Percentiles rank a stretch among this genome's conserved stretches.
phyloP scores from a whole-genome alignment of 2,797 vertebrate genomes.

The Premnoplex brunnescens region DNA sequence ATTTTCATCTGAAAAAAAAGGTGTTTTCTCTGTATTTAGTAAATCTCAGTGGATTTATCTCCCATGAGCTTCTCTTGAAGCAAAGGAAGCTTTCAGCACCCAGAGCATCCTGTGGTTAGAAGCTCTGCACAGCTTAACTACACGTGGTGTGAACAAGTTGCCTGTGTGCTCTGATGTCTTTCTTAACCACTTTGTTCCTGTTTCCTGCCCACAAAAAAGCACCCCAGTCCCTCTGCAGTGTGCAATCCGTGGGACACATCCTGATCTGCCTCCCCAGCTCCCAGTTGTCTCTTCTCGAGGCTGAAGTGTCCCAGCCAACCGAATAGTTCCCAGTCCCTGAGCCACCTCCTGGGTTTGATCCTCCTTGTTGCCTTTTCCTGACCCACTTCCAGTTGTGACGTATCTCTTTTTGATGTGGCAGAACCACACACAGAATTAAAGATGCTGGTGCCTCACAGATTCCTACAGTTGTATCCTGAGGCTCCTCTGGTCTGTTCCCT shows the following conservation, averaged over 20 bases:
- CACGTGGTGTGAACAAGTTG: neutral
- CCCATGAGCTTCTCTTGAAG: neutral
- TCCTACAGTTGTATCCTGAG: neutral
- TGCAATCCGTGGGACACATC: neutral
- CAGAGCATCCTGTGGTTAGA: neutral
- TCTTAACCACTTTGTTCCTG: neutral
- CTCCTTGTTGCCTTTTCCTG: conserved; percentile 10
- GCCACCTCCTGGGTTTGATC: neutral
- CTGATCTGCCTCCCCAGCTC: neutral
- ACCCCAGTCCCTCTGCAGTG: neutral
- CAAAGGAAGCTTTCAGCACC: neutral
- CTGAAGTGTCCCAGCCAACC: neutral
- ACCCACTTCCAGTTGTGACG: neutral
- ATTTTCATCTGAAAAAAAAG: neutral
- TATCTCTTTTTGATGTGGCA: neutral
- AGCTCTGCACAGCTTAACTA: neutral
- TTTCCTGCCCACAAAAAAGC: neutral
- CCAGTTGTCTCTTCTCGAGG: neutral
- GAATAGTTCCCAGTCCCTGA: neutral
- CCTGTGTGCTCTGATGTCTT: neutral
- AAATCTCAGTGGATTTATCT: neutral
- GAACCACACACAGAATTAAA: neutral
- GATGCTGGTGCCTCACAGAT: neutral
- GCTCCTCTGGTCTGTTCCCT: neutral
- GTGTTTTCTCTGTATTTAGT: neutral